Evolutionary conservation across 2,113 vertebrate genomes (phyloP), one percentile per base, ranked within the genome.

Genomic region (Pseudopipra pipra): DNA sequence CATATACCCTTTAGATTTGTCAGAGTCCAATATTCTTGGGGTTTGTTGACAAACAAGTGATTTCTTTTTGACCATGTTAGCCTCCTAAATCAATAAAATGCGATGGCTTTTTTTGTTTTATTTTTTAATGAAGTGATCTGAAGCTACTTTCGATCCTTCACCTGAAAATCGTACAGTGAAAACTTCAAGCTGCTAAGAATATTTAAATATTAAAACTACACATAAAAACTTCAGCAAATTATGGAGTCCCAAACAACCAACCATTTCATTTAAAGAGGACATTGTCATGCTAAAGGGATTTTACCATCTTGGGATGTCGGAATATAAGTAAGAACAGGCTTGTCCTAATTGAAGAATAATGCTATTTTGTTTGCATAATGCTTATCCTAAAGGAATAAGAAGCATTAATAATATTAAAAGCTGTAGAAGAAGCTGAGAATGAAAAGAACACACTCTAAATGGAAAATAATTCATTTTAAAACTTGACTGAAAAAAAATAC

Each of bases 151-250:
- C 95, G 76, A 44, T 44, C 46, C 17, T 89, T 95, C n/a, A 76
- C 23, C 90, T 96, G 78, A 92, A 68, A 97, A 87, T 75, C 51
- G 89, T 33, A 22, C 15, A 23, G 82, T 75, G n/a, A 88, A 91
- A 90, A 93, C 94, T 95, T 90, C 15, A 82, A 76, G 52, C 62
- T 93, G 41, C 23, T 90, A 94, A 81, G 78, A 95, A 72, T 89
- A 87, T 91, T 79, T 90, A 46, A 28, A 9, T 18, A 65, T 27
- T 73, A 37, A 73, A 55, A 37, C 84, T 81, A 28, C 25, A 74
- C 49, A 81, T 55, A 68, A 70, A 95, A 96, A 89, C 68, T 81
- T 63, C 73, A 90, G 76, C 58, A 83, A 89, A 51, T 46, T 86
- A 49, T 49, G 86, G 71, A 75, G 74, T 84, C 77, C 28, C 58